A percentile compares a stretch with the other conserved stretches of the same genome.
These are phyloP conservation scores for Drosophila mimica DNA, from an alignment of 2,888 invertebrate genomes.

Conservation along the genomic window DNA sequence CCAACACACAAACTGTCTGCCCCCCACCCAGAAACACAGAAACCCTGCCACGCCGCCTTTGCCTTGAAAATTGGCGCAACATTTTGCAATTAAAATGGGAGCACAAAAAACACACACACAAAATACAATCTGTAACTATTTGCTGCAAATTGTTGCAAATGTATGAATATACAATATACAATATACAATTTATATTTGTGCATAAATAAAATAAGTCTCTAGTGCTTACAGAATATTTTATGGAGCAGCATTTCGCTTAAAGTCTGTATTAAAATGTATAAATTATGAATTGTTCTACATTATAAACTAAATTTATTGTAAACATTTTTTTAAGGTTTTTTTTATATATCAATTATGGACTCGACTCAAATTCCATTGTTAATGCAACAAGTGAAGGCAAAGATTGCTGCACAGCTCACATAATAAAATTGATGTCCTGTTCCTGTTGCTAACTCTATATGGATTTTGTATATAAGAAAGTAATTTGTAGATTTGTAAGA, in stretches of 20 bases:
- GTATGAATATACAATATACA: conserved; percentile 44
- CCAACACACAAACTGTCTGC: not conserved
- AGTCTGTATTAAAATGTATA: not conserved
- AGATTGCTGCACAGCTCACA: not conserved
- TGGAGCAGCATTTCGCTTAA: not conserved
- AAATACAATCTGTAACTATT: conserved; percentile 61
- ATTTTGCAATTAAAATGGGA: conserved; percentile 72
- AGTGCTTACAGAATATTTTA: not conserved
- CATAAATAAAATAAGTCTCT: not conserved
- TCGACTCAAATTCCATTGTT: not conserved
- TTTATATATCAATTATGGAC: not conserved
- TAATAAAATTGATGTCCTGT: not conserved
- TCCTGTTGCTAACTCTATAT: not conserved
- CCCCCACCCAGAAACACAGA: not conserved
- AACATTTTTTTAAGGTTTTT: not conserved
- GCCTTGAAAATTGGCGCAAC: conserved; percentile 52
- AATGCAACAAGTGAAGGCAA: not conserved
- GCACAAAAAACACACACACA: conserved; percentile 63
- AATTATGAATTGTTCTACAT: not conserved
- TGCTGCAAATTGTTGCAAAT: conserved; percentile 26
- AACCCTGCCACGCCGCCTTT: conserved; percentile 3
- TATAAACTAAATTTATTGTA: not conserved
- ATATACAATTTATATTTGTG: not conserved
- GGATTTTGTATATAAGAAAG: not conserved
- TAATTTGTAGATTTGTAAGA: not conserved